Evolutionary conservation across 2,113 vertebrate species (phyloP).

Genomic region (Muntiacus muntjak): DNA sequence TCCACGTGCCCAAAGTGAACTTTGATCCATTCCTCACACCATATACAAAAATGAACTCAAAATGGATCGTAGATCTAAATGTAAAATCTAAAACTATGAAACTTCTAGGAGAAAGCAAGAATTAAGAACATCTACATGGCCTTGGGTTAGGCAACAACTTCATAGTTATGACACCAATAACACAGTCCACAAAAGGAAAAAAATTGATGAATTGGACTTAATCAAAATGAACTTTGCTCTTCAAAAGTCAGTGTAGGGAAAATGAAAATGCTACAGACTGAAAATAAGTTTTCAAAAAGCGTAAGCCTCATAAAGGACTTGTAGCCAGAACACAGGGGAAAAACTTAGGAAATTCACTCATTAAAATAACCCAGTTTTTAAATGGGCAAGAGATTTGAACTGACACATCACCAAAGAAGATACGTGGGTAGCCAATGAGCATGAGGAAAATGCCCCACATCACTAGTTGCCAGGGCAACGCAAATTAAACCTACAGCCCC

Average conservation of each 20-base stretch:
- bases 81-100: not conserved
- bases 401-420: not conserved
- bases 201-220: not conserved
- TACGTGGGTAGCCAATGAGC: not conserved
- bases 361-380: not conserved
- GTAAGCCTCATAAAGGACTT: not conserved
- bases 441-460: not conserved
- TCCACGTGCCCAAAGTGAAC: not conserved
- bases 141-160: not conserved
- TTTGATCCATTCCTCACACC: not conserved
- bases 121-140: not conserved
- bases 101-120: not conserved
- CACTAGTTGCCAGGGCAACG: not conserved
- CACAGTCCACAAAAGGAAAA: not conserved
- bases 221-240: not conserved
- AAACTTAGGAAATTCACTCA: not conserved
- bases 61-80: not conserved
- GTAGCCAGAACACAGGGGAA: not conserved
- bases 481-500: not conserved
- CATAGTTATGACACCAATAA: not conserved
- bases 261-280: not conserved
- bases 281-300: not conserved
- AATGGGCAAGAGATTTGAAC: not conserved
- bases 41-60: not conserved
- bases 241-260: not conserved